Evolutionary conservation across 2,797 vertebrate species (phyloP), one percentile per base, ranked within the genome.

Genomic region (Rhinella marina): DNA sequence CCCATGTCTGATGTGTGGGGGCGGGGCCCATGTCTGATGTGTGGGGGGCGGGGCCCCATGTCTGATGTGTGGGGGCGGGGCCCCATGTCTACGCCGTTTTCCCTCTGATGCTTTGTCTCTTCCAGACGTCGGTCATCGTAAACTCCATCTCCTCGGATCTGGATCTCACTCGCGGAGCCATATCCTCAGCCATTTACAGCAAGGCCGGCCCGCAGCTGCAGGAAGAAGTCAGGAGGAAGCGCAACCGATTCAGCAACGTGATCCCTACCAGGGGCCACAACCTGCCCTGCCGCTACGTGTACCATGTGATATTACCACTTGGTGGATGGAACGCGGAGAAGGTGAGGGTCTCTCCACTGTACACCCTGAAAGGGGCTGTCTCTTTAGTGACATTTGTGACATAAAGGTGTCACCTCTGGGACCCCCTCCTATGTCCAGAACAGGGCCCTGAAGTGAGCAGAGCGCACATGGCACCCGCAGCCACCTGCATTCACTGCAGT

Each of bases 41-140:
- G 32, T 32, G 32, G 2, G 32, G 2, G 2, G 32, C 32, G 32
- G 41, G 41, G 41, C 3, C 41, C 41, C 41, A n/a, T n/a, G n/a
- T n/a, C n/a, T 41, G 4, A 3, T 41, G 41, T 41, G 41, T 41
- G 41, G 41, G 41, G 0, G 41, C 41, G 41, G 32, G 32, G 32
- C 32, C 41, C 41, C 41, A 41, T 41, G 41, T 41, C 0, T 41
- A 41, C 41, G 5, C 32, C 32, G 41, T 41, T 41, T 41, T 41
- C 5, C 7, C 41, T 41, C 7, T 4, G 41, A 41, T 41, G 41
- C 41, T 41, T 41, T 41, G 41, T 79, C 23, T 66, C 59, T 62
- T 93, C 7, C 91, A 99, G 97, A 93, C 94, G 0, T 91, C 94
- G 32, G 92, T 95, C 81, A 92, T 98, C 84, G 96, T 99, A 70